phyloP scores from a whole-genome alignment of 2,888 invertebrate species.

The Sycophila texana region DNA sequence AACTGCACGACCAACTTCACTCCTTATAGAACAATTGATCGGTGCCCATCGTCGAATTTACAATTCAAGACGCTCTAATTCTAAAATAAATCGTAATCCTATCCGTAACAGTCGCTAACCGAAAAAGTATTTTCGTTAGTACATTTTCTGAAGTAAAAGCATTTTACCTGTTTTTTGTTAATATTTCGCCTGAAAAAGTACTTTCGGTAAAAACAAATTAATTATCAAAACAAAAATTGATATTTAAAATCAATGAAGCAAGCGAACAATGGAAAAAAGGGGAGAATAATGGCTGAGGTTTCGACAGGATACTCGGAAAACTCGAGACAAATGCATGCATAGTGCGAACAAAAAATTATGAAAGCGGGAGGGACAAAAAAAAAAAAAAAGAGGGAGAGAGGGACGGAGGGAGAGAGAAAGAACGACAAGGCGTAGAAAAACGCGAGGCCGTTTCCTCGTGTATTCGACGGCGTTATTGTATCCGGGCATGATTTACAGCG shows the following conservation, averaged over 20 bases:
- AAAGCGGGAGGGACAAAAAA: not conserved
- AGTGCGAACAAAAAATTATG: slow-evolving; percentile 12
- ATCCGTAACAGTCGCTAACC: too few species aligned
- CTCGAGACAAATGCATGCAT: slow-evolving; percentile 28
- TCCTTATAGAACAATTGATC: too few species aligned
- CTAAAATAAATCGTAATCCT: too few species aligned
- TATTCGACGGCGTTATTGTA: slow-evolving; percentile 45
- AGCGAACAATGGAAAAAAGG: not conserved
- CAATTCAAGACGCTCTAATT: too few species aligned
- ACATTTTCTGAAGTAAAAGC: too few species aligned
- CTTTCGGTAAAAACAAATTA: not conserved
- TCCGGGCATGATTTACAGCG: slow-evolving; percentile 44
- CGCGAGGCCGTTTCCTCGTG: slow-evolving; percentile 24
- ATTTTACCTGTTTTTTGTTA: too few species aligned
- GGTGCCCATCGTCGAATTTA: too few species aligned
- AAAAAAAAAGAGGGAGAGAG: not conserved
- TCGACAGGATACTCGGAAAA: not conserved
- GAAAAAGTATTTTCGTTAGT: too few species aligned
- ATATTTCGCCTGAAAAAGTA: too few species aligned
- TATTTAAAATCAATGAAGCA: not conserved
- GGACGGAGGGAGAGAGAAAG: not conserved
- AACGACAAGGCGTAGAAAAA: slow-evolving; percentile 11
- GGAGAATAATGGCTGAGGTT: not conserved
- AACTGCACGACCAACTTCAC: too few species aligned
- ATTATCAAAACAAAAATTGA: not conserved